These are phyloP conservation scores for Clusia tigrina DNA, from an alignment of 2,888 invertebrate species.

Conservation along the genomic window DNA sequence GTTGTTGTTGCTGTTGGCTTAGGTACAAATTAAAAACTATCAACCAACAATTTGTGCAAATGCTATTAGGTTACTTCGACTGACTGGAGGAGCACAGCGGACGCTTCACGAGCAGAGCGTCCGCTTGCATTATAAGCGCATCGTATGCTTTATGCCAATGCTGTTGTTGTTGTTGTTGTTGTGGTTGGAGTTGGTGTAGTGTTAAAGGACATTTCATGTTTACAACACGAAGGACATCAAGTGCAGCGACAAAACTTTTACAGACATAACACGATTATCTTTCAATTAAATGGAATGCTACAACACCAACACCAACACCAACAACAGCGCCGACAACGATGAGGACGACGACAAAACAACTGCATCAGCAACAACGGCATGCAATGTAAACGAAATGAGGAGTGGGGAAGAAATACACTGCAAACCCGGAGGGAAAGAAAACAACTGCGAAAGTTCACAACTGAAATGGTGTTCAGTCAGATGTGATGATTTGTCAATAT, in stretches of 20 bases:
- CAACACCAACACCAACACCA: too few species aligned
- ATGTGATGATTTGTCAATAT: too few species aligned
- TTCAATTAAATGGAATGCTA: not conserved
- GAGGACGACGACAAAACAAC: too few species aligned
- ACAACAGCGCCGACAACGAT: too few species aligned
- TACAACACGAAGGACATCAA: not conserved
- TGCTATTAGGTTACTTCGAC: not conserved
- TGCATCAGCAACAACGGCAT: too few species aligned
- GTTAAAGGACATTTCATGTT: constrained; percentile 4
- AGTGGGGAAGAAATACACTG: too few species aligned
- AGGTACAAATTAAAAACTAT: not conserved
- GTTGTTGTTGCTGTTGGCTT: too few species aligned
- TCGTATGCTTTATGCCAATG: not conserved
- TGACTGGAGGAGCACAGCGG: not conserved
- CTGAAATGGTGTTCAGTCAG: too few species aligned
- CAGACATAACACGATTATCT: not conserved
- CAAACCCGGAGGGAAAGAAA: too few species aligned
- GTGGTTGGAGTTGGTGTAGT: not conserved
- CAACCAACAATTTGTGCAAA: constrained; percentile 7
- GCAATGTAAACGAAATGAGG: too few species aligned
- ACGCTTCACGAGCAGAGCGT: not conserved
- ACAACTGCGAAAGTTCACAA: too few species aligned
- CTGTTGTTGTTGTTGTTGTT: too few species aligned
- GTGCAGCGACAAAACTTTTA: not conserved
- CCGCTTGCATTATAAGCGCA: not conserved